Evolutionary conservation across 2,888 invertebrate genomes (phyloP).

Genomic region (Epirrhoe alternata): DNA sequence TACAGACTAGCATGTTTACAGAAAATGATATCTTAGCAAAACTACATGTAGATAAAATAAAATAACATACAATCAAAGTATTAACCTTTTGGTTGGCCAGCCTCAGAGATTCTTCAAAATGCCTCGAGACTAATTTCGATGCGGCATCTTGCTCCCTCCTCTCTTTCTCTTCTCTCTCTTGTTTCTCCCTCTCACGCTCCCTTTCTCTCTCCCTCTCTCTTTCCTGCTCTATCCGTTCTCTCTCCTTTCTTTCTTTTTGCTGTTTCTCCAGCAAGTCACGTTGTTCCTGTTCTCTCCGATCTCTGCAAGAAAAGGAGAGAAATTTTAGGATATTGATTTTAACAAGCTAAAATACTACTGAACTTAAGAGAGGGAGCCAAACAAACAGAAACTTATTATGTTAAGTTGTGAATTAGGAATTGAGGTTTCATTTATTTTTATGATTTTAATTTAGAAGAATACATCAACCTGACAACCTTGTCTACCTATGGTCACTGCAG

Average conservation of each 20-base stretch:
- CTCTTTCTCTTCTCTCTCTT: conserved; percentile 82
- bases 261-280: conserved; percentile 88
- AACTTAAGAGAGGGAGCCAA: conserved; percentile 10
- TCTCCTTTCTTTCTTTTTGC: conserved; percentile 87
- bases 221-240: conserved; percentile 87
- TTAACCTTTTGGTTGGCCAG: conserved; percentile 89
- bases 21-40: neutral
- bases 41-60: conserved; percentile 21
- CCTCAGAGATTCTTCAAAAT: conserved; percentile 94
- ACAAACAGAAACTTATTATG: conserved; percentile 11
- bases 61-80: conserved; percentile 55
- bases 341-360: conserved; percentile 10
- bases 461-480: too few relatives aligned
- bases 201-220: conserved; percentile 83
- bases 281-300: conserved; percentile 80
- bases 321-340: conserved; percentile 23
- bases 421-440: too few relatives aligned
- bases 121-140: conserved; percentile 92
- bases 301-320: conserved; percentile 66
- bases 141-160: conserved; percentile 89
- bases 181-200: conserved; percentile 80
- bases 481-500: too few relatives aligned
- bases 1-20: too few relatives aligned
- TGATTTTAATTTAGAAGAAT: too few relatives aligned
- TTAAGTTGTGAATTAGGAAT: neutral